Evolutionary conservation across 2,113 vertebrate species (phyloP), one percentile per base, ranked within the genome.

Genomic region (Muntiacus reevesi): DNA sequence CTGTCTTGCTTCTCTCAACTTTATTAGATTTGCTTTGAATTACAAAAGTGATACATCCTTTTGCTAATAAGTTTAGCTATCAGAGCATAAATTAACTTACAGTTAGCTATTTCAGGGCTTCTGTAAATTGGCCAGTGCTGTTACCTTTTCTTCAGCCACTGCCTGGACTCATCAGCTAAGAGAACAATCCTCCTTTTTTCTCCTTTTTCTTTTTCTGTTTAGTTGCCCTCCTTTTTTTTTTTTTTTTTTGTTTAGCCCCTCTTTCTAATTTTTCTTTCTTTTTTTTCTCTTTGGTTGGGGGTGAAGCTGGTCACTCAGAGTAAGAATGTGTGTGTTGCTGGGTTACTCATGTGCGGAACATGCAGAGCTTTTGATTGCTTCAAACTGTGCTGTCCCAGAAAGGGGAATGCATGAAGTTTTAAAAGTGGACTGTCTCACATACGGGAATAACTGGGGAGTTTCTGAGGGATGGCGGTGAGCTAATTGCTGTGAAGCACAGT

Each of bases 21-120:
- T 95, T 64, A 91, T 84, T 89, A 55, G 55, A 86, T 95, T 95
- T 76, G 10, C 15, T 94, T 62, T 87, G 59, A 91, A 40, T 92
- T 62, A 55, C 6, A 62, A 74, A 94, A 74, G 7, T 67, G 71
- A 62, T 40, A 21, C 7, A 83, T 87, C 71, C 8, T 76, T 15
- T 67, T 0, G 40, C 3, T 92, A 55, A 45, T 64, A 25, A 64
- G n/a, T 2, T 76, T 47, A 71, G 21, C n/a, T 8, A 50, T 45
- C 7, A 1, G 50, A 67, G 27, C 45, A 45, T 16, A 71, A 84
- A 60, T 82, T 59, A 82, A 84, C 11, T 40, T 50, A 84, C 74
- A 76, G 93, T 67, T 60, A n/a, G 1, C 12, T 27, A 0, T 11
- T 16, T 21, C 15, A 59, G 45, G 25, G 23, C 11, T 21, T 21